A percentile compares a stretch with the other conserved stretches of the same genome.
phyloP scores from a whole-genome alignment of 1,140 invertebrate genomes.

The Neodiprion lecontei region DNA sequence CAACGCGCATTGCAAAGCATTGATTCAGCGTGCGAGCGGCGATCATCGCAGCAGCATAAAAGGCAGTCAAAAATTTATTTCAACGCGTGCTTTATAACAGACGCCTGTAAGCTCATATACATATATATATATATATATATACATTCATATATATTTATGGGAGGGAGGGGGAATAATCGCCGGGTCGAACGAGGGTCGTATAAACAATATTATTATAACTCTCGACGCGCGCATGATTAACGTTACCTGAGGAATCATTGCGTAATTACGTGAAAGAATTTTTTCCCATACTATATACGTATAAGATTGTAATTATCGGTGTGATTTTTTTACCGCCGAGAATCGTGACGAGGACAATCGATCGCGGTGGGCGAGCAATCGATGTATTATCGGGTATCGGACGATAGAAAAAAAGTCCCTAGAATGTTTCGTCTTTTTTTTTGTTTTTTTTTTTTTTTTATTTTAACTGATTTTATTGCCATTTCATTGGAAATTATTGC shows the following conservation, averaged over 20 bases:
- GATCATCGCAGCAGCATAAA: neutral
- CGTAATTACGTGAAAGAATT: neutral
- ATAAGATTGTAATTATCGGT: constrained; percentile 36
- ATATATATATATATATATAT: too few relatives aligned
- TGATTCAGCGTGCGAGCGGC: neutral
- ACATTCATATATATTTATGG: too few relatives aligned
- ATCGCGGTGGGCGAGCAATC: constrained; percentile 15
- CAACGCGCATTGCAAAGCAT: neutral
- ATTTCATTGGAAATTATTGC: too few relatives aligned
- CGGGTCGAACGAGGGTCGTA: too few relatives aligned
- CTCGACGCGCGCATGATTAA: too few relatives aligned
- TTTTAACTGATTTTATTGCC: too few relatives aligned
- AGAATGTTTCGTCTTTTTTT: too few relatives aligned
- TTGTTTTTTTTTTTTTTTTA: too few relatives aligned
- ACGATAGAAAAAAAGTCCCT: neutral
- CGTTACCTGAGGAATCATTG: too few relatives aligned
- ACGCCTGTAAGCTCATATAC: too few relatives aligned
- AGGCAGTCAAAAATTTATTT: neutral
- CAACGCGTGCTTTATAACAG: neutral
- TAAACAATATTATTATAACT: too few relatives aligned
- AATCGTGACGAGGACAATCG: constrained; percentile 20
- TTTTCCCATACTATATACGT: neutral
- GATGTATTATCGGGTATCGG: constrained; percentile 23
- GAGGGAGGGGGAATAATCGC: too few relatives aligned
- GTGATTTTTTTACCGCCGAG: constrained; percentile 29